Conservation (phyloP, 2,113 vertebrate species). For the Epinephelus cyanopodus region DNA sequence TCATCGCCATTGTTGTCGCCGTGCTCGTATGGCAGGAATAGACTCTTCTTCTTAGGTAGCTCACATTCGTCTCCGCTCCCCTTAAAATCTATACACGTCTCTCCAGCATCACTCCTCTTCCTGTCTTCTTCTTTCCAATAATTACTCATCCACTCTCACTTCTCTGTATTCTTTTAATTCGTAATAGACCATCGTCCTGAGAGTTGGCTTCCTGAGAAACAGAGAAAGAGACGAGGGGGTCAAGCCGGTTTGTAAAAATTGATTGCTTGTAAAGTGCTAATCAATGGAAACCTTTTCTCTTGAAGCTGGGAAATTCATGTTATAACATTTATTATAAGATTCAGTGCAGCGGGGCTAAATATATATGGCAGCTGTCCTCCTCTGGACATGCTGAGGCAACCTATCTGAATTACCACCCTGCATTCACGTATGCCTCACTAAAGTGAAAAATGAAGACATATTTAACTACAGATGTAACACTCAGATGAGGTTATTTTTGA, state of each 20-base stretch:
- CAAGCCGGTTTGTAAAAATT: slow-evolving; percentile 92
- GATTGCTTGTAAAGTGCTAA: slow-evolving; percentile 91
- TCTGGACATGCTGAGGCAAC: slow-evolving; percentile 20
- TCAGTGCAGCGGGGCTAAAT: slow-evolving; percentile 40
- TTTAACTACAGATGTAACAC: slow-evolving; percentile 41
- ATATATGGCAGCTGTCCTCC: slow-evolving; percentile 63
- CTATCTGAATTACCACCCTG: slow-evolving; percentile 33
- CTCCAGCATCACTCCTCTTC: slow-evolving; percentile 26
- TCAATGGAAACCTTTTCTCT: slow-evolving; percentile 92
- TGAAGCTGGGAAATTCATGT: slow-evolving; percentile 86
- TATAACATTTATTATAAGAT: slow-evolving; percentile 84
- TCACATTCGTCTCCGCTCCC: slow-evolving; percentile 21
- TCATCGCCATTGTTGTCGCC: slow-evolving; percentile 16
- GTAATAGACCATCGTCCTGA: slow-evolving; percentile 78
- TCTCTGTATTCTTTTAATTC: slow-evolving; percentile 69
- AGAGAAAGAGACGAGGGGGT: slow-evolving; percentile 75
- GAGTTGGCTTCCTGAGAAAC: slow-evolving; percentile 47
- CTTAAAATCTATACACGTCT: slow-evolving; percentile 41
- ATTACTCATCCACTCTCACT: slow-evolving; percentile 55
- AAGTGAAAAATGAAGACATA: slow-evolving; percentile 27
- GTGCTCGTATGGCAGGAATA: not conserved
- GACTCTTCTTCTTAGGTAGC: slow-evolving; percentile 2
- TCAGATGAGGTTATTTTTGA: slow-evolving; percentile 27
- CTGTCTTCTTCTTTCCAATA: slow-evolving; percentile 76
- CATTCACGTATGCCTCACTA: not conserved